phyloP scores from a whole-genome alignment of 2,888 invertebrate species.

The Spodoptera exigua region DNA sequence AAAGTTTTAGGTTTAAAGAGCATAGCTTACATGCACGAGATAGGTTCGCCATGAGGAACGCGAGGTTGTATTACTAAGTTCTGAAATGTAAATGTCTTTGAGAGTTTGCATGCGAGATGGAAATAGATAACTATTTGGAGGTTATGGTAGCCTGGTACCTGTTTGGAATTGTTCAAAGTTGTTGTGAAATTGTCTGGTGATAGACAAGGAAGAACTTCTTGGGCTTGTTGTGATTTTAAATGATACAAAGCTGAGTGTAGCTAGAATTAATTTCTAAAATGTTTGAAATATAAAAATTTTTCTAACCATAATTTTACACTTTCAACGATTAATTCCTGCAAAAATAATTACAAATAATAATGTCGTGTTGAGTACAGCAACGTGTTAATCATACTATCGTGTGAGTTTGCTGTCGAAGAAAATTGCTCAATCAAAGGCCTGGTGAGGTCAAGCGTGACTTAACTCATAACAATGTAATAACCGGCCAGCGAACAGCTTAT shows the following conservation, averaged over 20 bases:
- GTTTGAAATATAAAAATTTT: too few species aligned
- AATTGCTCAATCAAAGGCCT: slow-evolving; percentile 78
- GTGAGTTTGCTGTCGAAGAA: slow-evolving; percentile 73
- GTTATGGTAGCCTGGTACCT: slow-evolving; percentile 32
- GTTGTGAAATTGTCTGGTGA: not conserved
- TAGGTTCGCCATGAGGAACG: slow-evolving; percentile 33
- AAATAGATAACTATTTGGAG: slow-evolving; percentile 39
- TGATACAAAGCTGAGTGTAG: too few species aligned
- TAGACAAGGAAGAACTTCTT: too few species aligned
- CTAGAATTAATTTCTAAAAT: too few species aligned
- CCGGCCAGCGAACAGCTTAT: slow-evolving; percentile 68
- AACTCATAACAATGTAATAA: slow-evolving; percentile 76
- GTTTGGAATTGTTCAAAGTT: slow-evolving; percentile 13
- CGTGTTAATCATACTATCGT: slow-evolving; percentile 75
- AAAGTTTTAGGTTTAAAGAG: slow-evolving; percentile 78
- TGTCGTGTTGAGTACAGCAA: slow-evolving; percentile 58
- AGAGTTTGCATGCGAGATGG: slow-evolving; percentile 36
- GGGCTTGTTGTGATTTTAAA: too few species aligned
- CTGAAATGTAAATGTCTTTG: slow-evolving; percentile 54
- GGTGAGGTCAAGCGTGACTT: slow-evolving; percentile 75
- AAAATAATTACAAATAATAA: slow-evolving; percentile 57
- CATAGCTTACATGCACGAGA: slow-evolving; percentile 66
- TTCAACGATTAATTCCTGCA: slow-evolving; percentile 38
- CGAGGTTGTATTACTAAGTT: slow-evolving; percentile 39
- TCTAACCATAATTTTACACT: too few species aligned